phyloP scores from a whole-genome alignment of 2,888 invertebrate genomes.

The Lepeophtheirus nordmannii region DNA sequence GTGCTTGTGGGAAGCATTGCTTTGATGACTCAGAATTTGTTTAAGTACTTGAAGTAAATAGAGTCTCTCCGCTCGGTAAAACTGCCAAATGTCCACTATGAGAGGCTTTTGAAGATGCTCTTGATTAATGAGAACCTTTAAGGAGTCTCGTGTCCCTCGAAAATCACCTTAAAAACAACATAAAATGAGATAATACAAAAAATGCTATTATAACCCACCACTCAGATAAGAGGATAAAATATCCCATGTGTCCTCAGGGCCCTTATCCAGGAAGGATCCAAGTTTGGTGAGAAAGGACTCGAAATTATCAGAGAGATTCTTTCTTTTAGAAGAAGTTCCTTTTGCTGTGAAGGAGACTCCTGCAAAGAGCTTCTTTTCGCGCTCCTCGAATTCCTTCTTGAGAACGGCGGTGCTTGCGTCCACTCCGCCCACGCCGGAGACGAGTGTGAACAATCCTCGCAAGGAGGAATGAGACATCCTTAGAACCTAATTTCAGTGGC shows the following conservation, averaged over 20 bases:
- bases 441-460: background rate
- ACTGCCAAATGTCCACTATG: slow-evolving; percentile 23
- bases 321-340: background rate
- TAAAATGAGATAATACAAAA: no score
- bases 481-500: no score
- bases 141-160: slow-evolving; percentile 10
- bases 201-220: background rate
- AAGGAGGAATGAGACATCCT: background rate
- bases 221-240: background rate
- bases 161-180: background rate
- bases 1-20: background rate
- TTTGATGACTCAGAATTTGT: slow-evolving; percentile 7
- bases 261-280: background rate
- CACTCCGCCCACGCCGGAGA: background rate
- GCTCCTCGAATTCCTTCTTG: background rate
- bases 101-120: slow-evolving; percentile 19
- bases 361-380: background rate
- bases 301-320: background rate
- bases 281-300: background rate
- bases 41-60: slow-evolving; percentile 19
- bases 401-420: slow-evolving; percentile 4
- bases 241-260: background rate
- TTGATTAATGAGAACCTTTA: slow-evolving; percentile 8
- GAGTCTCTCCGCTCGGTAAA: slow-evolving; percentile 18
- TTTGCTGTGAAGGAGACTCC: background rate